Percentiles rank a stretch among this genome's conserved stretches.
Evolutionary conservation across 30 jellyfish, hydroid and myxozoan genomes (phyloP).

Genomic region (Nemopilema nomurai): DNA sequence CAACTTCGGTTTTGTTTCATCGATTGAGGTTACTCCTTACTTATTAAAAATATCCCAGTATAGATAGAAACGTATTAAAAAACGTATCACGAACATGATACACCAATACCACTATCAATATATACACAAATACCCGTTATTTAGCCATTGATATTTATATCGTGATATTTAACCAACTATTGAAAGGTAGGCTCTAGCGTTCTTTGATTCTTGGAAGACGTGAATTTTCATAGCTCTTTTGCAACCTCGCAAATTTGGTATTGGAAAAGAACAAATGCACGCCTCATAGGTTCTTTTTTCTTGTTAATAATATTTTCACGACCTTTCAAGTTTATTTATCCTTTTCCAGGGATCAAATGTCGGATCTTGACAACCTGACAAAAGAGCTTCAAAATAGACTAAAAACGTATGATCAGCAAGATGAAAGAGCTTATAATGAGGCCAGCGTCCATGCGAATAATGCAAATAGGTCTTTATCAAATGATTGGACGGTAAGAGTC

Average conservation of each 20-base stretch:
- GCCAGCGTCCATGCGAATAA: not conserved
- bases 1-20: not conserved
- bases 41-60: not conserved
- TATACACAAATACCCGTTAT: too few relatives aligned
- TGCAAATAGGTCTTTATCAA: not conserved
- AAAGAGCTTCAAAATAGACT: constrained; percentile 18
- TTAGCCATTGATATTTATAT: too few relatives aligned
- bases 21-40: not conserved
- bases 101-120: too few relatives aligned
- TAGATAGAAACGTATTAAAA: not conserved
- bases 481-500: not conserved
- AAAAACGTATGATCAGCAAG: not conserved
- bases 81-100: too few relatives aligned
- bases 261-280: too few relatives aligned
- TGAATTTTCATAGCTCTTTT: too few relatives aligned
- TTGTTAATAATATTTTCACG: not conserved
- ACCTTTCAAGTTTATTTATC: not conserved
- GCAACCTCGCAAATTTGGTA: too few relatives aligned
- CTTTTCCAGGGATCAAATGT: constrained; percentile 45
- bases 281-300: too few relatives aligned
- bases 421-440: not conserved
- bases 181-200: too few relatives aligned
- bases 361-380: constrained; percentile 36
- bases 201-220: too few relatives aligned
- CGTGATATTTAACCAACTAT: too few relatives aligned